phyloP scores from a whole-genome alignment of 2,888 invertebrate genomes.

The Eubasilissa splendida region DNA sequence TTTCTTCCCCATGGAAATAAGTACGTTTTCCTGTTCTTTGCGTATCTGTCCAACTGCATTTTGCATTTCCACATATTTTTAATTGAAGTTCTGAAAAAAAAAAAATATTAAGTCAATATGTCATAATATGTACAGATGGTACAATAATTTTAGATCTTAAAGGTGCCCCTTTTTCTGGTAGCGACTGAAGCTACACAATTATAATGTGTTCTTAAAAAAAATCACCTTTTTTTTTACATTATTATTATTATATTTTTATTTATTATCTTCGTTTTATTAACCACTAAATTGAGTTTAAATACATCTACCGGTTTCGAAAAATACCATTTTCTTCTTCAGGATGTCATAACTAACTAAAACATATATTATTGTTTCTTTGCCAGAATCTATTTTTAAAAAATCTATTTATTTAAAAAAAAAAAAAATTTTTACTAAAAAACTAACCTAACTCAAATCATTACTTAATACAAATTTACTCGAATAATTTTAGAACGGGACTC shows the following conservation, averaged over 20 bases:
- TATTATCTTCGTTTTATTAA: no score
- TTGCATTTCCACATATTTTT: background rate
- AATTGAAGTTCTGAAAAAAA: constrained; percentile 15
- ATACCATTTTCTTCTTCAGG: no score
- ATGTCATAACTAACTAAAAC: no score
- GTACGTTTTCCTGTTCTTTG: background rate
- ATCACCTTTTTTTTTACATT: background rate
- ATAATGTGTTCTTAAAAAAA: background rate
- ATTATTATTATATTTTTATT: background rate
- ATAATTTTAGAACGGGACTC: no score
- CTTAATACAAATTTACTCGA: no score
- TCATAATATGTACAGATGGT: background rate
- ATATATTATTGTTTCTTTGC: no score
- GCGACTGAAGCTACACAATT: background rate
- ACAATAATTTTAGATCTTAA: background rate
- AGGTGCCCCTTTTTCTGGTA: background rate
- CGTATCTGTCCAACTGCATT: background rate
- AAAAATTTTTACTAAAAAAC: no score
- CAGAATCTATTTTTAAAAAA: no score
- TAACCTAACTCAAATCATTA: no score
- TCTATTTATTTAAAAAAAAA: no score
- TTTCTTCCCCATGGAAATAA: background rate
- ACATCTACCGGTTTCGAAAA: no score
- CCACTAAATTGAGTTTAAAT: no score
- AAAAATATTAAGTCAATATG: background rate